phyloP scores from a whole-genome alignment of 1,140 invertebrate species.

The Nebria ingens region DNA sequence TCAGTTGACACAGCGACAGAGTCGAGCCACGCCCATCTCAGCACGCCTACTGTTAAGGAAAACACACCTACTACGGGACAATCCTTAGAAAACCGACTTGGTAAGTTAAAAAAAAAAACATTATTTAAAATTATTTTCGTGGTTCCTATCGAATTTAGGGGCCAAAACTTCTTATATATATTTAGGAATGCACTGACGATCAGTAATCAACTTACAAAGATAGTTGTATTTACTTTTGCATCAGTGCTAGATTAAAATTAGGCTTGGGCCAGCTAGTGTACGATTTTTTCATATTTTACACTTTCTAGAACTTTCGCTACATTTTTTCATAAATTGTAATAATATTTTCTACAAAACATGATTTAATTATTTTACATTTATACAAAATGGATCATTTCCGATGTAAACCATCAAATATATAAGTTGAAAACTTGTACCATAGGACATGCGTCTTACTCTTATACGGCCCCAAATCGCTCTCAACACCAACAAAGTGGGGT shows the following conservation, averaged over 20 bases:
- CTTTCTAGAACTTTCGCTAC: not conserved
- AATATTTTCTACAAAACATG: too few species aligned
- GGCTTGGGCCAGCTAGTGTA: not conserved
- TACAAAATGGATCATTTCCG: too few species aligned
- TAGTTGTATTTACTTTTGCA: not conserved
- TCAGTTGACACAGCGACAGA: not conserved
- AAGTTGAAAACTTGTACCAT: too few species aligned
- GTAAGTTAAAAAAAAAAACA: conserved; percentile 99
- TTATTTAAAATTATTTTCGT: too few species aligned
- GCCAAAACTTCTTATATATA: not conserved
- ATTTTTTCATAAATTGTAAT: too few species aligned
- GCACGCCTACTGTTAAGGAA: not conserved
- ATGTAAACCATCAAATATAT: too few species aligned
- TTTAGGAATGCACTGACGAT: not conserved
- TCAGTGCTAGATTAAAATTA: not conserved
- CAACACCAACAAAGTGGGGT: too few species aligned
- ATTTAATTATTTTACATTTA: too few species aligned
- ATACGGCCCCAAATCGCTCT: too few species aligned
- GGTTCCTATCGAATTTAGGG: not conserved
- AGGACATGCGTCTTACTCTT: too few species aligned
- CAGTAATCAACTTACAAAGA: not conserved
- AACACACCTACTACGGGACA: not conserved
- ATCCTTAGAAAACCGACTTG: conserved; percentile 16
- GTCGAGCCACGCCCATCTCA: not conserved
- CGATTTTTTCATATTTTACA: not conserved